Base-by-base conservation (phyloP, 2,797 vertebrate species). In the Momotus momota region DNA sequence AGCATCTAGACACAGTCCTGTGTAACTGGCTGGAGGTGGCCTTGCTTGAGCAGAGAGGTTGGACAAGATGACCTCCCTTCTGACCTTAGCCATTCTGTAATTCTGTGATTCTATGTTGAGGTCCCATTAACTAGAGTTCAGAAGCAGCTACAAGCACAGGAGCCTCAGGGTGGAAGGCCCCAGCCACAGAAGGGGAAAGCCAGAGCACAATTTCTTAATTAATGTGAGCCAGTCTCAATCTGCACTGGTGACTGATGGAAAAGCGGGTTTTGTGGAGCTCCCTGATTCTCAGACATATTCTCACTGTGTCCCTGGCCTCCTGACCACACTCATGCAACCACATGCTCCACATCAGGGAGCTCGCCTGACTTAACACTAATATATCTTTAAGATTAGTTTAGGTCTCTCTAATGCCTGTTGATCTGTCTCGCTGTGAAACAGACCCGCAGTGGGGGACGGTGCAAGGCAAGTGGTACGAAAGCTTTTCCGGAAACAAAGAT, bases 391-490 rank as follows among this genome's bases (percentile, higher is more conserved):
- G 51, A 61, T 71, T 66, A 11, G 27, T 4, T 40, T 49, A 64
- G 89, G 57, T 10, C 18, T 49, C 40, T 81, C 78, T 9, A 4
- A 14, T 9, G 72, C 48, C 65, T 55, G 29, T n/a, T 54, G 54
- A 7, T 29, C 46, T 51, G 35, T 2, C 48, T 67, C 78, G 9
- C 62, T n/a, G 51, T 55, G 75, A 17, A 71, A 45, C 52, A 78
- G 64, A 26, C 11, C 20, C 0, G 0, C 48, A 69, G 46, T 5
- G 71, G 41, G 52, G 40, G 8, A 48, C 22, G 79, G 33, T n/a
- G 31, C 48, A 62, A 87, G 71, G 33, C 18, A 87, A 74, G 41
- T 5, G 15, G 31, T 90, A 69, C 31, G 33, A 60, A 91, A 86
- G 41, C 52, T 80, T 57, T 74, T 69, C 57, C 57, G 74, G 65